Evolutionary conservation across 2,888 invertebrate genomes (phyloP).

Genomic region (Thera britannica): DNA sequence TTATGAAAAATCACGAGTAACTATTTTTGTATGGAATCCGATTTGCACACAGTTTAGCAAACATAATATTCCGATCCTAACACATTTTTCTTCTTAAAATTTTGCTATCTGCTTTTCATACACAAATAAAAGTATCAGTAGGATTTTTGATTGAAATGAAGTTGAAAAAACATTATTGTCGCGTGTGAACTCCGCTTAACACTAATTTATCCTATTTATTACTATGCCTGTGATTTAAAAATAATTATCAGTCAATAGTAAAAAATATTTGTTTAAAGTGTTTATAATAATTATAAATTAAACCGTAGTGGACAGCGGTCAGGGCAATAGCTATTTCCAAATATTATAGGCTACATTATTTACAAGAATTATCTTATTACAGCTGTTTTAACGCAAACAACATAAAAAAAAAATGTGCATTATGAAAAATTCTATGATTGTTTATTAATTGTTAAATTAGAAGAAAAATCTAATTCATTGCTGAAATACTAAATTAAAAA

Average conservation of each 20-base stretch:
- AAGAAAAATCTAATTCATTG: neutral
- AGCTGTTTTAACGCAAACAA: neutral
- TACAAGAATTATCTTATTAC: neutral
- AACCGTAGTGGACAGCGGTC: neutral
- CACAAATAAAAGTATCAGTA: too few relatives aligned
- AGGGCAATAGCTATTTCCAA: neutral
- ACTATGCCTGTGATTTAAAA: constrained; percentile 31
- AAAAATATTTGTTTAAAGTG: constrained; percentile 3
- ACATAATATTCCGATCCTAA: too few relatives aligned
- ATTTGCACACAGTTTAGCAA: too few relatives aligned
- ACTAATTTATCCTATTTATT: constrained; percentile 16
- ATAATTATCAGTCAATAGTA: constrained; percentile 40
- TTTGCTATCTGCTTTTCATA: too few relatives aligned
- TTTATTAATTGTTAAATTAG: neutral
- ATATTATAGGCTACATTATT: neutral
- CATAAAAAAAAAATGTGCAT: neutral
- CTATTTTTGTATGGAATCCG: too few relatives aligned
- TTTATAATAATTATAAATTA: neutral
- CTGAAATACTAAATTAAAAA: neutral
- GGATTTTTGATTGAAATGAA: neutral
- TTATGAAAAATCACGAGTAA: too few relatives aligned
- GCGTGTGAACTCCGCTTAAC: constrained; percentile 34
- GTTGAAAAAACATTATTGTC: constrained; percentile 4
- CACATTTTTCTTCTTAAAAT: too few relatives aligned
- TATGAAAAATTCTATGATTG: neutral